Conservation (phyloP, 2,888 invertebrate genomes). For the Herminia tarsipennalis region DNA sequence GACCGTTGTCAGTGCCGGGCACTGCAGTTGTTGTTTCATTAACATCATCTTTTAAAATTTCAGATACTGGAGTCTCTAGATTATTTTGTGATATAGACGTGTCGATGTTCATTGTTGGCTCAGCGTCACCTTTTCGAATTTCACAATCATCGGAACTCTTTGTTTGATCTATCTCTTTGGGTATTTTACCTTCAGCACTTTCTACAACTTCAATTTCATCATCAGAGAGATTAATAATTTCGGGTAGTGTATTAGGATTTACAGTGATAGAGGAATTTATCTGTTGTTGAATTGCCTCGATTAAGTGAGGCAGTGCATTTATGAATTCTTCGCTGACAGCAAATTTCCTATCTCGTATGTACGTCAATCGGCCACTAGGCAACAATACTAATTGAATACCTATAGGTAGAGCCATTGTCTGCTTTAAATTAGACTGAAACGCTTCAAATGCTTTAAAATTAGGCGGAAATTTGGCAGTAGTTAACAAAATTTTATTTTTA, state of each 20-base stretch:
- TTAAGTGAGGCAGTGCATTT: conserved; percentile 43
- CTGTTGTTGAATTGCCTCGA: conserved; percentile 51
- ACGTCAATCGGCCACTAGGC: conserved; percentile 42
- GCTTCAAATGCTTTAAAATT: conserved; percentile 19
- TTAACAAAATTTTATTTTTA: conserved; percentile 70
- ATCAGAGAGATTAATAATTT: conserved; percentile 31
- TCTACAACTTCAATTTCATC: conserved; percentile 20
- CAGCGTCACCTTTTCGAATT: not conserved
- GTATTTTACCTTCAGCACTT: not conserved
- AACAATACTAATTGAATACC: conserved; percentile 50
- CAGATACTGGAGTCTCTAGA: not conserved
- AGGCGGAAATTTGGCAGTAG: conserved; percentile 53
- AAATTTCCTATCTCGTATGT: conserved; percentile 9
- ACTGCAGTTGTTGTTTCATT: not conserved
- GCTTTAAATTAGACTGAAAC: conserved; percentile 6
- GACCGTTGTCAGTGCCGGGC: not conserved
- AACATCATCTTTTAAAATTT: too few species aligned
- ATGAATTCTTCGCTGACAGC: conserved; percentile 18
- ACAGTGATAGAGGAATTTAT: conserved; percentile 20
- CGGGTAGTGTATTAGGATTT: conserved; percentile 9
- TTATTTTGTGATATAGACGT: not conserved
- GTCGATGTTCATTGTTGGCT: not conserved
- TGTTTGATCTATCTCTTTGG: not conserved
- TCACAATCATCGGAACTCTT: not conserved
- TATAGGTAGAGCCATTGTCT: conserved; percentile 30